These are phyloP conservation scores for Trinectes maculatus DNA, from an alignment of 2,113 vertebrate genomes.

Conservation along the genomic window DNA sequence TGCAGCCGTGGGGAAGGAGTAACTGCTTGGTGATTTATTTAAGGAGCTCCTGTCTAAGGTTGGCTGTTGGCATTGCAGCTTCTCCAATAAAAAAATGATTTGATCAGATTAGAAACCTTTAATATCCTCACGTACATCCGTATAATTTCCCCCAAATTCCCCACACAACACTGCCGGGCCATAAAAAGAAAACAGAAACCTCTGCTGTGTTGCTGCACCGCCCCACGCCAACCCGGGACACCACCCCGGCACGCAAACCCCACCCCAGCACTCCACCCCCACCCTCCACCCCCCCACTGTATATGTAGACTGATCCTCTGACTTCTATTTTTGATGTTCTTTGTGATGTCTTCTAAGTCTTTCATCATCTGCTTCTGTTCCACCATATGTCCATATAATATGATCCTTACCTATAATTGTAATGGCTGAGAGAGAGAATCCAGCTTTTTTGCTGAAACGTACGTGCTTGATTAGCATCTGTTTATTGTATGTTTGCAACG, in stretches of 20 bases:
- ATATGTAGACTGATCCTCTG: background rate
- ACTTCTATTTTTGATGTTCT: constrained; percentile 20
- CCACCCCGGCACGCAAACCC: no score
- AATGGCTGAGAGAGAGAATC: constrained; percentile 21
- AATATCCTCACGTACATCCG: constrained; percentile 31
- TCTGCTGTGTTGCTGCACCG: no score
- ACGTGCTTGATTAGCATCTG: constrained; percentile 42
- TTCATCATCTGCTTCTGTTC: constrained; percentile 29
- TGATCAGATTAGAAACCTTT: constrained; percentile 50
- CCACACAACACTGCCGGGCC: constrained; percentile 9
- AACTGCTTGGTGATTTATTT: constrained; percentile 50
- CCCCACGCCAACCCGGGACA: no score
- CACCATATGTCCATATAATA: constrained; percentile 38
- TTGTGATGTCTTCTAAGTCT: constrained; percentile 4
- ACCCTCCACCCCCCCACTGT: background rate
- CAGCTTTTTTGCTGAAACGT: background rate
- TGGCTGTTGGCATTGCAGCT: constrained; percentile 22
- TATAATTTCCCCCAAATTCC: constrained; percentile 27
- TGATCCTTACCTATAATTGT: constrained; percentile 42
- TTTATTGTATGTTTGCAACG: background rate
- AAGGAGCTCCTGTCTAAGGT: constrained; percentile 29
- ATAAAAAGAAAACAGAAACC: constrained; percentile 30
- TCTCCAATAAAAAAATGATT: constrained; percentile 22
- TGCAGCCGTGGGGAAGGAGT: constrained; percentile 4
- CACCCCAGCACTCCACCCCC: no score